These are phyloP conservation scores for Pangasianodon gigas DNA, from an alignment of 2,113 vertebrate genomes.

Conservation along the genomic window DNA sequence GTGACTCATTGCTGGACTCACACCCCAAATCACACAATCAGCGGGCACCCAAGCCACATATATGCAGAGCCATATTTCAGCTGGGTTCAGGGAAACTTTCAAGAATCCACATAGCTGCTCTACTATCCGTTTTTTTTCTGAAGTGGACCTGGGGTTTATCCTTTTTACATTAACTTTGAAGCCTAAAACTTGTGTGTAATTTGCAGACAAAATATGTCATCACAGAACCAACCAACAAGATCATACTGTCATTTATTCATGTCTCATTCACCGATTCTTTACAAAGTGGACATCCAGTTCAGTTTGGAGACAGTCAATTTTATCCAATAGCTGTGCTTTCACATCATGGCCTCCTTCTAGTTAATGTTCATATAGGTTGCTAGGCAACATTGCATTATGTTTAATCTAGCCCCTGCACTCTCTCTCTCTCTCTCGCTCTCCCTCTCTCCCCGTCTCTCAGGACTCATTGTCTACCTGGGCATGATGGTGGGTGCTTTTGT, in stretches of 20 bases:
- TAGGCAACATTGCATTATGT: neutral
- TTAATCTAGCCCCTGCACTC: neutral
- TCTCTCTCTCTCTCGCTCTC: conserved; percentile 30
- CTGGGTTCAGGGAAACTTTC: neutral
- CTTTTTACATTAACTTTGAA: neutral
- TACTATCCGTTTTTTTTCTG: neutral
- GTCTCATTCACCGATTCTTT: neutral
- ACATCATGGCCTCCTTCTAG: neutral
- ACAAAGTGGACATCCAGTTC: neutral
- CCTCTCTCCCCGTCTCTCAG: conserved; percentile 66
- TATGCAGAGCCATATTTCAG: conserved; percentile 7
- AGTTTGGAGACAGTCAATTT: neutral
- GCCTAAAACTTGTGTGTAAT: neutral
- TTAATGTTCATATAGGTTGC: neutral
- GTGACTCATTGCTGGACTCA: conserved; percentile 40
- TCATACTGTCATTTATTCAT: neutral
- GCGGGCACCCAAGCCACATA: neutral
- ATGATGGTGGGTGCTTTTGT: conserved; percentile 99
- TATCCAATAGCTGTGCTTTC: neutral
- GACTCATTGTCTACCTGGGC: conserved; percentile 91
- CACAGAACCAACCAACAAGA: neutral
- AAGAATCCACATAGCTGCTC: neutral
- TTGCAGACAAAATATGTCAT: neutral
- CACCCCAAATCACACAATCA: conserved; percentile 28
- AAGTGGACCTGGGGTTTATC: neutral